Evolutionary conservation across 2,113 vertebrate genomes (phyloP).

Genomic region (Colaptes auratus): DNA sequence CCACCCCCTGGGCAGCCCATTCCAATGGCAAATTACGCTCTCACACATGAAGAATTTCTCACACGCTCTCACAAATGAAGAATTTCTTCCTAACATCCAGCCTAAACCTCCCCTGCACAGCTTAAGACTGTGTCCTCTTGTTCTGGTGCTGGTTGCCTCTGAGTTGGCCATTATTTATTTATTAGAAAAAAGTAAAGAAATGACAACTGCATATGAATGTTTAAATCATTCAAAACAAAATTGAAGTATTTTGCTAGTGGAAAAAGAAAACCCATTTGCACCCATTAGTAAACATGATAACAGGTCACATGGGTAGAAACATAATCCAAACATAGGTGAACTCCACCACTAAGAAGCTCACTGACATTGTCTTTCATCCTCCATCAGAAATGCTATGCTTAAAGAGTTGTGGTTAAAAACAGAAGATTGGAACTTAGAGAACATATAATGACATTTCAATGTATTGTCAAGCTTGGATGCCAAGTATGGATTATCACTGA

Average conservation of each 20-base stretch:
- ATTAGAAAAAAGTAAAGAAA: background rate
- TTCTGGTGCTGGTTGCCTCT: too few species aligned
- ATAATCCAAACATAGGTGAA: background rate
- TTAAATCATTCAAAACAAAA: background rate
- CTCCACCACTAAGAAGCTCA: background rate
- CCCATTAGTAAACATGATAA: background rate
- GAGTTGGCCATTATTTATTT: background rate
- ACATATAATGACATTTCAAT: too few species aligned
- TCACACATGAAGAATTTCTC: too few species aligned
- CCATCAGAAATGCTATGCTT: background rate
- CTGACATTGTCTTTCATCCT: background rate
- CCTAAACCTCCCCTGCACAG: too few species aligned
- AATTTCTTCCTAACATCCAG: too few species aligned
- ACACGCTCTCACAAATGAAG: too few species aligned
- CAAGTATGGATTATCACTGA: background rate
- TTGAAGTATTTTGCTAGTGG: background rate
- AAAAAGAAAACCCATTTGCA: background rate
- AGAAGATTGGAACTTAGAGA: background rate
- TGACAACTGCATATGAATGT: fast-evolving
- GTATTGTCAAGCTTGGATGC: background rate
- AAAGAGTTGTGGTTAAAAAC: background rate
- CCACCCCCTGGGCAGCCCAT: too few species aligned
- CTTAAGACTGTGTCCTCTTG: too few species aligned
- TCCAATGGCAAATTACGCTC: too few species aligned
- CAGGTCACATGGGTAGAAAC: background rate